Base-by-base conservation (phyloP, 2,888 invertebrate species). In the Quadroppia sp. region DNA sequence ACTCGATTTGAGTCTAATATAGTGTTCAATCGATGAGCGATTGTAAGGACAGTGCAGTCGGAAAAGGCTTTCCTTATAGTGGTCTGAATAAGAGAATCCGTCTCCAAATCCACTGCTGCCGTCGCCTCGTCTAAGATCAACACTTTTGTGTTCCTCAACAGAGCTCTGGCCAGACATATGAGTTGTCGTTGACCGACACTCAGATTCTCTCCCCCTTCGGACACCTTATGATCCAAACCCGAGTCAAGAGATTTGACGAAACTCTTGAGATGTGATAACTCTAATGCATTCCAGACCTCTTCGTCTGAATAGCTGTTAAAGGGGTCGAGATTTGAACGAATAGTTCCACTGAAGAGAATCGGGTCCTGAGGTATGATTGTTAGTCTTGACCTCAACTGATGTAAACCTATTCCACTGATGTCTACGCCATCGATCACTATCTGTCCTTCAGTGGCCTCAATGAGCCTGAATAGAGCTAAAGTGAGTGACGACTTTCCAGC, bases 1-100 rank as follows among this genome's bases (percentile, higher is more conserved):
- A 92, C 90, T 81, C 90, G 87, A 81, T 48, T 81, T 13, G 75
- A 77, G 56, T 77, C 75, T 25, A 77, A 61, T 32, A 77, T 75
- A 23, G 77, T 77, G 30, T 77, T 70, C 25, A 77, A 61, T 40
- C 77, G 72, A 67, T 78, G 77, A 25, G 76, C 76, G 32, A 79
- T 77, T 13, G 78, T 79, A 25, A 79, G 42, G 36, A 79, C 73
- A 11, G 79, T 79, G 50, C 77, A 78, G 48, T 77, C 73, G 59
- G 69, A 61, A 74, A 78, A 78, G 53, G 77, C 77, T 61, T 74
- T 72, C 48, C 77, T 56, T 59, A 78, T 77, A 15, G 78, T 78
- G 20, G 72, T 32, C 59, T 78, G 78, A 70, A 78, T 78, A 2
- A 78, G 72, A 30, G 71, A 71, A 70, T 78, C 78, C 0, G 78